phyloP scores from a whole-genome alignment of 2,797 vertebrate genomes.

The Phataginus tricuspis region DNA sequence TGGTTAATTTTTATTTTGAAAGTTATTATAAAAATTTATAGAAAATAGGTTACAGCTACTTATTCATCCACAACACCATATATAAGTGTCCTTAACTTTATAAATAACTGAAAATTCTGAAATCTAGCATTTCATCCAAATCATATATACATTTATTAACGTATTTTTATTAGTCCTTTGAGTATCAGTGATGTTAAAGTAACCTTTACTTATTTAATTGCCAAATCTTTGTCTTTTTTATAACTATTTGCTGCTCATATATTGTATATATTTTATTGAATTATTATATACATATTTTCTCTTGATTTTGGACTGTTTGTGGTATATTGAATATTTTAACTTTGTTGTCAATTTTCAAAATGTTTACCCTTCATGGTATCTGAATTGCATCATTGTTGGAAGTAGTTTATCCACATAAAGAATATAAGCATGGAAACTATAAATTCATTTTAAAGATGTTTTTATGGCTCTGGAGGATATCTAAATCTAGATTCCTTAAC shows the following conservation, averaged over 20 bases:
- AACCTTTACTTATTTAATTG: not conserved
- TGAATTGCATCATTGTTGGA: not conserved
- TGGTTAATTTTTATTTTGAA: not conserved
- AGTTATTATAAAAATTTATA: not conserved
- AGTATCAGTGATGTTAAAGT: not conserved
- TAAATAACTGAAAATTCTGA: not conserved
- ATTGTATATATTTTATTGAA: not conserved
- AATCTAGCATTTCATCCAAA: not conserved
- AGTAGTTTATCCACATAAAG: not conserved
- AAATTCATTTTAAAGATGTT: not conserved
- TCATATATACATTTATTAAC: not conserved
- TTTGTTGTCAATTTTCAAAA: not conserved
- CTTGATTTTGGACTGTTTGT: not conserved
- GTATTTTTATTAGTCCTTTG: not conserved
- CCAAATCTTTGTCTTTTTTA: not conserved
- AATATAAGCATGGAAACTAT: not conserved
- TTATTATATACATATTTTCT: not conserved
- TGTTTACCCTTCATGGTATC: not conserved
- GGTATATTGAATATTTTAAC: not conserved
- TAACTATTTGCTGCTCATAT: not conserved
- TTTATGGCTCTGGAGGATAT: too few species aligned
- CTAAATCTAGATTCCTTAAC: not conserved
- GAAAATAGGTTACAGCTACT: not conserved
- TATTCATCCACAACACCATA: not conserved
- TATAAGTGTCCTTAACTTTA: not conserved